A percentile compares a stretch with the other conserved stretches of the same genome.
Evolutionary conservation across 2,797 vertebrate species (phyloP).

Genomic region (Sebastes baramenuke): DNA sequence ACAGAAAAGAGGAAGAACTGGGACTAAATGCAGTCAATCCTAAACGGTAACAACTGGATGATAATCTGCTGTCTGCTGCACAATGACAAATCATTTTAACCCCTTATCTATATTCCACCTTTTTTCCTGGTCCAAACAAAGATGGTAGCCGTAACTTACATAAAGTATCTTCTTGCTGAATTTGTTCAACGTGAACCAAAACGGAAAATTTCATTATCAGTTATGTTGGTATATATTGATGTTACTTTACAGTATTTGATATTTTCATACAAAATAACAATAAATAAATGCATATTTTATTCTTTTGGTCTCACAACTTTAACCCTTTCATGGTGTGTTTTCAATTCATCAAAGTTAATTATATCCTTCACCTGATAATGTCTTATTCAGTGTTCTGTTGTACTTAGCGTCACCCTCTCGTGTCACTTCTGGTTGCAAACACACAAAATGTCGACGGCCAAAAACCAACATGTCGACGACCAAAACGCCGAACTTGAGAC

Average conservation of each 20-base stretch:
- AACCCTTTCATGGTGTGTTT: no score
- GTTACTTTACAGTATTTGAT: background rate
- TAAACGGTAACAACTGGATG: background rate
- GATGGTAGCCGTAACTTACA: background rate
- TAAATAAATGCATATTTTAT: background rate
- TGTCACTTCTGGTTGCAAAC: no score
- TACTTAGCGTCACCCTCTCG: no score
- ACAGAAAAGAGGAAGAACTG: background rate
- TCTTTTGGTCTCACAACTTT: background rate
- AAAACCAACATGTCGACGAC: no score
- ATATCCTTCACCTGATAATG: no score
- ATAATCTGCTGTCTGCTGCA: background rate
- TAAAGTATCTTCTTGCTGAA: background rate
- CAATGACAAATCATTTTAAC: background rate
- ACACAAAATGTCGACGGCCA: no score
- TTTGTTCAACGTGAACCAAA: background rate
- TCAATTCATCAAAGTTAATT: no score
- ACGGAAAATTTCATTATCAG: background rate
- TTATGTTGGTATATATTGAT: background rate
- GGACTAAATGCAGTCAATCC: background rate
- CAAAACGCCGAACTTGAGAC: no score
- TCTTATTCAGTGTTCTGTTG: no score
- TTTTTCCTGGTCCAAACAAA: background rate
- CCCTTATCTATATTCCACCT: background rate
- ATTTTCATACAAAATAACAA: background rate